Evolutionary conservation across 2,797 vertebrate genomes (phyloP).

Genomic region (Xenops minutus): DNA sequence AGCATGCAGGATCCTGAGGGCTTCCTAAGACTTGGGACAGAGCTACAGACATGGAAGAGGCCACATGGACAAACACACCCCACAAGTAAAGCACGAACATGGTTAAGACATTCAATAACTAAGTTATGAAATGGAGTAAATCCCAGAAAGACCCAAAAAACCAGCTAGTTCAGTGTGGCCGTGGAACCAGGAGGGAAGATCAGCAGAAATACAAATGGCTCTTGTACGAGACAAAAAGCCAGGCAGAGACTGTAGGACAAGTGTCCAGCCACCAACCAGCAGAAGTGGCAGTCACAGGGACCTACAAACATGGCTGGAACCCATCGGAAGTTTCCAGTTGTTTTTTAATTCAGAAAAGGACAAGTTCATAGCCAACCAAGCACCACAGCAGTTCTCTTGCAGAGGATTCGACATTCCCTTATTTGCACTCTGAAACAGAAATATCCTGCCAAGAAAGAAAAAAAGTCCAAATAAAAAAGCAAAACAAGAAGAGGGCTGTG

Average conservation of each 20-base stretch:
- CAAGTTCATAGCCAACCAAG: background rate
- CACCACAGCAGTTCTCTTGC: background rate
- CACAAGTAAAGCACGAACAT: background rate
- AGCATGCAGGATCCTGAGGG: background rate
- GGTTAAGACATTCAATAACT: background rate
- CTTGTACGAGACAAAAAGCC: background rate
- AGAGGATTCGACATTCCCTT: background rate
- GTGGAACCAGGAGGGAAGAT: background rate
- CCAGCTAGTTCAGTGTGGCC: background rate
- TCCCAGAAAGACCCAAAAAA: background rate
- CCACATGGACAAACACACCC: background rate
- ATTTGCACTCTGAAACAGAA: background rate
- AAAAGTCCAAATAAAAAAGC: background rate
- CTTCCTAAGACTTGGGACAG: background rate
- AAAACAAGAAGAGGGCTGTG: background rate
- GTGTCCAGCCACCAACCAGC: accelerated
- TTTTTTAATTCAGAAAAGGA: background rate
- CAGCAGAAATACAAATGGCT: background rate
- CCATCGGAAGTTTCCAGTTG: background rate
- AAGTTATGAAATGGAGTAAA: background rate
- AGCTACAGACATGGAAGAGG: background rate
- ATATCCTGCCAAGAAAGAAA: background rate
- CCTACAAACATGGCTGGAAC: background rate
- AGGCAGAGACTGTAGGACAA: background rate
- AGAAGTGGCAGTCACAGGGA: accelerated